Evolutionary conservation across 2,113 vertebrate genomes (phyloP), one percentile per base, ranked within the genome.

Genomic region (Tragelaphus buxtoni): DNA sequence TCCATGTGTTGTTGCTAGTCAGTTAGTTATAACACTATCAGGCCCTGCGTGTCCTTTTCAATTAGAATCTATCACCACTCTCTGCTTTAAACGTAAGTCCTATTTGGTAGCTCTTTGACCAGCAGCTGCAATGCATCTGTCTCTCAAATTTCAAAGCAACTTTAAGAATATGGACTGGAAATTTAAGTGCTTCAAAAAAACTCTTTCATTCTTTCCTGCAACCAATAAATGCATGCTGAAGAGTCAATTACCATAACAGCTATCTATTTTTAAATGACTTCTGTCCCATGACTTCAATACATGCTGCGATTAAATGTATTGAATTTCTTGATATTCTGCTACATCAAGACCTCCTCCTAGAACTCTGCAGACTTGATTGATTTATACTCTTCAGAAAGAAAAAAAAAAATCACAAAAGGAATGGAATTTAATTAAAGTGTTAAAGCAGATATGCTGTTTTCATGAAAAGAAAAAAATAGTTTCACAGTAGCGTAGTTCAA

Each of bases 131-230:
- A 85, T 53, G n/a, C 58, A 76, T 93, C 61, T 77, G 60, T 84
- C n/a, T 95, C 96, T 97, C 97, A 88, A 87, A 95, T 97, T 97
- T 97, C 97, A 97, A 92, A 97, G 95, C 22, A 91, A 90, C 60
- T 88, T 90, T 47, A 85, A 88, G 88, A 93, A 87, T 45, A 84
- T 85, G 69, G 83, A 79, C 90, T 88, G 88, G 97, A 97, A 96
- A 96, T 82, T 51, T 88, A 80, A 95, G 51, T 22, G 22, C 94
- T 81, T 95, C 80, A 32, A 11, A 85, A 88, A 83, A 47, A 81
- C 20, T 32, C 79, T 82, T 53, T 76, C 28, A 76, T 55, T 84
- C 51, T 53, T 55, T 77, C 77, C 69, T 95, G 24, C 61, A 51
- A 51, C 86, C 51, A 30, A 76, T 82, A 79, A 92, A n/a, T 58